phyloP scores from a whole-genome alignment of 1,140 invertebrate genomes.

The Musca vetustissima region DNA sequence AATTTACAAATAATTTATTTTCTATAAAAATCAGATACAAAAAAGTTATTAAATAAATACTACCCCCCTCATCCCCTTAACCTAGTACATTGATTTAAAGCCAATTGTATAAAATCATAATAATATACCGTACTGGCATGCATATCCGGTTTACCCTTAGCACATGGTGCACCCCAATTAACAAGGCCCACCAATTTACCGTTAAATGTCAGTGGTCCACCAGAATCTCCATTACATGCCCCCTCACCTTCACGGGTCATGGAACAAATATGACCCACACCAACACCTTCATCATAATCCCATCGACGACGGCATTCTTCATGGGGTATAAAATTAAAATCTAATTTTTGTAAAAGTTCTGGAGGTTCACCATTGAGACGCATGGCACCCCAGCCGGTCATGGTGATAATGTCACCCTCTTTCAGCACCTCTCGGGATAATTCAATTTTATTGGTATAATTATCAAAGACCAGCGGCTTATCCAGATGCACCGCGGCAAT shows the following conservation, averaged over 20 bases:
- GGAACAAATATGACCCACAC: constrained; percentile 61
- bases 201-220: constrained; percentile 59
- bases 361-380: constrained; percentile 29
- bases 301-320: constrained; percentile 35
- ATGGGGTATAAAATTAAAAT: constrained; percentile 35
- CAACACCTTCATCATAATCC: constrained; percentile 31
- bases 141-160: constrained; percentile 58
- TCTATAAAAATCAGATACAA: no score
- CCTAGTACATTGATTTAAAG: constrained; percentile 9
- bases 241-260: constrained; percentile 60
- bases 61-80: neutral
- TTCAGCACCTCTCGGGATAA: constrained; percentile 34
- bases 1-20: no score
- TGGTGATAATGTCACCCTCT: constrained; percentile 41
- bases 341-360: constrained; percentile 38
- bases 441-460: constrained; percentile 54
- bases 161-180: constrained; percentile 62
- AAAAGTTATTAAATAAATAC: no score
- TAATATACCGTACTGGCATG: constrained; percentile 34
- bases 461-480: constrained; percentile 52
- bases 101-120: constrained; percentile 29
- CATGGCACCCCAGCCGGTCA: constrained; percentile 54
- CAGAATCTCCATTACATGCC: constrained; percentile 62
- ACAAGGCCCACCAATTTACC: constrained; percentile 58
- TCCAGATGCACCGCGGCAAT: constrained; percentile 57